These are phyloP conservation scores for Achlya flavicornis DNA, from an alignment of 2,888 invertebrate species.

Conservation along the genomic window DNA sequence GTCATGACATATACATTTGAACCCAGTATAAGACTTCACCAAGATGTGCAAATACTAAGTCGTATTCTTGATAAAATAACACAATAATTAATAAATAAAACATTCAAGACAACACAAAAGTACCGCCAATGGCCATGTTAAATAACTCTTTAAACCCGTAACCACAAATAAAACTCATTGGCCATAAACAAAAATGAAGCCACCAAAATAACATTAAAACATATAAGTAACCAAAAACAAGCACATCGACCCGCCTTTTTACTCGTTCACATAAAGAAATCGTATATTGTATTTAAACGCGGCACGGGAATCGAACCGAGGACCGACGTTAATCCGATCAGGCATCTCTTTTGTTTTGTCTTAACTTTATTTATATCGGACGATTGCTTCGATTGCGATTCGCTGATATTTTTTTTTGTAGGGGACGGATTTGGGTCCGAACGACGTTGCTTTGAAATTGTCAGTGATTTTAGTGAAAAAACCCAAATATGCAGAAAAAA, in stretches of 20 bases:
- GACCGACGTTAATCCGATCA: slow-evolving; percentile 59
- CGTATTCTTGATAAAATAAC: too few species aligned
- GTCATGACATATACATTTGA: too few species aligned
- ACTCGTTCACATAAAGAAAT: slow-evolving; percentile 23
- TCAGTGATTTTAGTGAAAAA: background rate
- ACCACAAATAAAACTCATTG: too few species aligned
- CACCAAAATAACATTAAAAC: background rate
- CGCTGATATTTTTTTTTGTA: slow-evolving; percentile 36
- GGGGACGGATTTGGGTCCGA: slow-evolving; percentile 42
- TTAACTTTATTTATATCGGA: slow-evolving; percentile 64
- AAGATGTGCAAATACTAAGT: too few species aligned
- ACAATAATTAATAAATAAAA: too few species aligned
- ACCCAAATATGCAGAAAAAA: too few species aligned
- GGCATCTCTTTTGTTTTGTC: slow-evolving; percentile 65
- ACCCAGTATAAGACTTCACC: too few species aligned
- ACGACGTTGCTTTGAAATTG: background rate
- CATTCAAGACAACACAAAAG: too few species aligned
- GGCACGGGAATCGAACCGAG: slow-evolving; percentile 42
- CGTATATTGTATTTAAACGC: slow-evolving; percentile 25
- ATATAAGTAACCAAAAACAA: background rate
- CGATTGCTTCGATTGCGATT: slow-evolving; percentile 43
- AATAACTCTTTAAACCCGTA: background rate
- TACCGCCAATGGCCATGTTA: background rate
- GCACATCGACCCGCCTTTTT: background rate
- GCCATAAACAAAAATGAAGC: background rate